Base-by-base conservation (phyloP, 2,888 invertebrate species). In the Orthonychiurus folsomi region DNA sequence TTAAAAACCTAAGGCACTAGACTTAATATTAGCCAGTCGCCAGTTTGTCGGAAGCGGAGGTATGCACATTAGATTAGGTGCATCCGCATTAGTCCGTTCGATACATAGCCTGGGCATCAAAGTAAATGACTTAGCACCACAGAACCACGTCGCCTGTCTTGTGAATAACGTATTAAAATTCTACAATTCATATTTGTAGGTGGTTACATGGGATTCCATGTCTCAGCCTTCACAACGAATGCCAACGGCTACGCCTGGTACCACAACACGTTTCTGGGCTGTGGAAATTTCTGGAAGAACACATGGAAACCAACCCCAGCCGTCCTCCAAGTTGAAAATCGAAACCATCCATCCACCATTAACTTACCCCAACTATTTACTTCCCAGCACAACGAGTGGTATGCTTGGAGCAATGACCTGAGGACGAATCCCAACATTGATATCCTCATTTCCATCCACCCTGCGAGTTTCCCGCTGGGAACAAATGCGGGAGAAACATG, bases 251-350 rank as follows among this genome's bases (percentile, higher is more conserved):
- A 68, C 67, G 47, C 59, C 2, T 70, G 70, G 70, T 70, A 68
- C 37, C 67, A 70, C 54, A 70, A 68, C 59, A 66, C 66, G 9
- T 63, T 70, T 61, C 62, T 68, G 5, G 70, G 70, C 2, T 62
- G 60, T 52, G 70, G 70, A 3, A 28, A 66, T 50, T 70, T 63
- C 56, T 2, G 23, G 0, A 56, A 63, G 37, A 70, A 70, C 20
- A 70, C 70, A 1, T 70, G 70, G 70, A 62, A 63, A 62, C 70
- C 70, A 21, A 70, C 70, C 1, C 61, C 68, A 3, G 70, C 68
- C 26, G 63, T 63, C 21, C 27, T 70, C 21, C 61, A 54, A 57
- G 63, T 64, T 23, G 70, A 70, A 54, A 66, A 54, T 37, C 59
- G 50, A 3, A 37, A 25, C 3, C 70, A 68, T 26, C 68, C 66